Evolutionary conservation across 2,888 invertebrate species (phyloP), one percentile per base, ranked within the genome.

Genomic region (Epistrophe grossulariae): DNA sequence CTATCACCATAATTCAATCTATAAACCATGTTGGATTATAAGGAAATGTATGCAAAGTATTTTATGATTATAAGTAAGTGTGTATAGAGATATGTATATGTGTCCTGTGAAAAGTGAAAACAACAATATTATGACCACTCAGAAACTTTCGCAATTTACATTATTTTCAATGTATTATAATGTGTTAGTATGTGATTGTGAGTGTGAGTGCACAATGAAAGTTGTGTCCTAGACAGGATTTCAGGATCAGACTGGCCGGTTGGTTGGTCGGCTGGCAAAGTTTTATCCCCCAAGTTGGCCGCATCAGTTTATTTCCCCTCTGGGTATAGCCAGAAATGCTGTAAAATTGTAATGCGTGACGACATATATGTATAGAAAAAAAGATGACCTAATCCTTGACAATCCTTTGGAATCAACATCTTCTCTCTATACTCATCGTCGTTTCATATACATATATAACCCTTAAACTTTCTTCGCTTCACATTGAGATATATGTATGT

Each of bases 371-470:
- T 35, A 35, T 35, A 35, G 4, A 66, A 60, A 79, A 76, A 83
- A 87, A 76, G 87, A 87, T 87, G 83, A 87, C 87, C 83, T 87
- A 87, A 87, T 87, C 82, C 87, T 72, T 82, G 71, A 66, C 55
- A 57, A 57, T 71, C 74, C 64, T 71, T 70, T 45, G 15, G 40
- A 40, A 62, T 62, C 62, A 68, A 62, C 72, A 77, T 70, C 59
- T 77, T 73, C 55, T 81, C 31, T 68, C 71, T n/a, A n/a, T n/a
- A 24, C 24, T 76, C 50, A 40, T 24, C 50, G n/a, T 70, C 62
- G 70, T 5, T n/a, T 10, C 5, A 24, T 24, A n/a, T n/a, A n/a
- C n/a, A n/a, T n/a, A n/a, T n/a, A 17, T 66, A 45, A 1, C 68
- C 76, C 48, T 76, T 31, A 28, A 7, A 15, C 4, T 52, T 52